phyloP scores from a whole-genome alignment of 2,797 vertebrate genomes.

The Coranthus polyacanthus region DNA sequence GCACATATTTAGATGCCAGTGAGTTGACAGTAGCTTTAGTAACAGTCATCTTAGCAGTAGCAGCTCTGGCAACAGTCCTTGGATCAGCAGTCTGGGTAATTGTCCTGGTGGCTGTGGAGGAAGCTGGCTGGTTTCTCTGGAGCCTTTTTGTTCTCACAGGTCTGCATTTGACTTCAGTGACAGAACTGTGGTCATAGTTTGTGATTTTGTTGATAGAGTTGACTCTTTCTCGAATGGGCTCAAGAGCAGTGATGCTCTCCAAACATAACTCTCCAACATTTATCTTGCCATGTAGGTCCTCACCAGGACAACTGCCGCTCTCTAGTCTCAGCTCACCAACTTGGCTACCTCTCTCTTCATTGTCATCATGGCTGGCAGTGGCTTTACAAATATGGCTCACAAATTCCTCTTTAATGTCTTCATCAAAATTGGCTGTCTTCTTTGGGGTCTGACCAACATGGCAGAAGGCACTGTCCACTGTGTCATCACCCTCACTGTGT shows the following conservation, averaged over 20 bases:
- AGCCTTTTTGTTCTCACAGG: conserved; percentile 36
- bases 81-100: conserved; percentile 38
- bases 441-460: conserved; percentile 4
- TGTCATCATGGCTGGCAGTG: background rate
- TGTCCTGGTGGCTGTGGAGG: conserved; percentile 19
- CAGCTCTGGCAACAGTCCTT: conserved; percentile 31
- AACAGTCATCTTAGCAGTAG: conserved; percentile 23
- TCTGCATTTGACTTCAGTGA: conserved; percentile 27
- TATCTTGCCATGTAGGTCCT: conserved; percentile 7
- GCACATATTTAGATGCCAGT: conserved; percentile 10
- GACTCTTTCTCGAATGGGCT: conserved; percentile 24
- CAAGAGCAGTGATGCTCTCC: conserved; percentile 10
- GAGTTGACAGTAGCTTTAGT: conserved; percentile 49
- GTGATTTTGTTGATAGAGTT: conserved; percentile 3
- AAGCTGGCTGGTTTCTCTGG: conserved; percentile 18
- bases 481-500: conserved; percentile 9
- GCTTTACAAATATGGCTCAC: conserved; percentile 43
- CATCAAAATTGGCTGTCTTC: background rate
- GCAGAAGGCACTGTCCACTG: background rate
- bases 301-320: conserved; percentile 23
- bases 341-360: conserved; percentile 64
- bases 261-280: conserved; percentile 15
- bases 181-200: conserved; percentile 21
- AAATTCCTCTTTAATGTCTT: conserved; percentile 8
- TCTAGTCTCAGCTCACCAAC: conserved; percentile 84